Evolutionary conservation across 2,888 invertebrate genomes (phyloP).

Genomic region (Agriopis leucophaearia): DNA sequence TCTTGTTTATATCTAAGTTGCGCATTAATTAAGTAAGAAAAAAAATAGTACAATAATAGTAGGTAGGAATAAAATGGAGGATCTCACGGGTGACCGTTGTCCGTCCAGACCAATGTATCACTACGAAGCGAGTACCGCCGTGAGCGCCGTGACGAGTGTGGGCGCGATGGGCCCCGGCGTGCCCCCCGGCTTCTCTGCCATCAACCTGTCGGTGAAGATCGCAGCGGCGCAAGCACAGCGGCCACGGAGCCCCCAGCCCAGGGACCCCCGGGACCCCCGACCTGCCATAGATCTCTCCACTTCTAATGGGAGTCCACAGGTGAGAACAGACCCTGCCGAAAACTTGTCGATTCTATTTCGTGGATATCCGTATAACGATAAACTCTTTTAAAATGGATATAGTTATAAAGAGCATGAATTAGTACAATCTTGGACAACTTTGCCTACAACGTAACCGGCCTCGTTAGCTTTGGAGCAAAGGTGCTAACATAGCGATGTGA

Average conservation of each 20-base stretch:
- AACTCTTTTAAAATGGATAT: conserved; percentile 15
- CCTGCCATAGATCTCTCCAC: conserved; percentile 95
- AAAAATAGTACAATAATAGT: not conserved
- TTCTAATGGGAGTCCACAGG: conserved; percentile 96
- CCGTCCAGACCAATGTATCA: conserved; percentile 92
- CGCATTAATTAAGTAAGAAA: not conserved
- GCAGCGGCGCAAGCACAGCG: conserved; percentile 90
- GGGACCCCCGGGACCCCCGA: conserved; percentile 92
- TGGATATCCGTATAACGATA: not conserved
- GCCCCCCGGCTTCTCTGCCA: conserved; percentile 92
- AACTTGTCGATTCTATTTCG: conserved; percentile 13
- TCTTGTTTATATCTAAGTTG: conserved; percentile 9
- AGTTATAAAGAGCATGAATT: conserved; percentile 28
- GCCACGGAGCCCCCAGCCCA: conserved; percentile 91
- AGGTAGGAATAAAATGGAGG: conserved; percentile 11
- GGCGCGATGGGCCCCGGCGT: conserved; percentile 89
- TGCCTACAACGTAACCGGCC: conserved; percentile 3
- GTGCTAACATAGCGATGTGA: conserved; percentile 18
- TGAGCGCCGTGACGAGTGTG: conserved; percentile 88
- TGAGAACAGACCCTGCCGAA: conserved; percentile 66
- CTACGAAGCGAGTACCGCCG: conserved; percentile 88
- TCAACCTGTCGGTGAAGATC: conserved; percentile 94
- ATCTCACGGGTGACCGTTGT: conserved; percentile 54
- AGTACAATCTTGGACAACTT: not conserved
- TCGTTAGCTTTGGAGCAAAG: conserved; percentile 9